A percentile compares a stretch with the other conserved stretches of the same genome.
Conservation (phyloP, 2,888 invertebrate genomes). For the Stenoptilia bipunctidactyla region DNA sequence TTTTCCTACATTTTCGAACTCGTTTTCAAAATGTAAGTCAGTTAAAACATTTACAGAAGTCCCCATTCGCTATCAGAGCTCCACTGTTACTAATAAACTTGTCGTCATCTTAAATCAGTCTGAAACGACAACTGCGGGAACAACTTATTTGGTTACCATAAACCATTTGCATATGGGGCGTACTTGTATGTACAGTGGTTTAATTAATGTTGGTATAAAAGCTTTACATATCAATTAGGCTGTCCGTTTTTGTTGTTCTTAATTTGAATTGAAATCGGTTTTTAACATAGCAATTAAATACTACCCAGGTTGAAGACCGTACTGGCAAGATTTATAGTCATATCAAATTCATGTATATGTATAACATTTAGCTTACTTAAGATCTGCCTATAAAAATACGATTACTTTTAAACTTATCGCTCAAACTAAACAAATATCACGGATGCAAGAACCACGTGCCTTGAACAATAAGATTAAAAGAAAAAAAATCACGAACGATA, state of each 20-base stretch:
- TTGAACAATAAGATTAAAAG: slow-evolving; percentile 45
- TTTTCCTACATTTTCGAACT: too few species aligned
- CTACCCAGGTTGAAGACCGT: too few species aligned
- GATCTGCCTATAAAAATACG: neutral
- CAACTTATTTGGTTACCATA: slow-evolving; percentile 17
- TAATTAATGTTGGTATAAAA: slow-evolving; percentile 28
- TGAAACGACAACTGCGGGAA: neutral
- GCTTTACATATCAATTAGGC: slow-evolving; percentile 15
- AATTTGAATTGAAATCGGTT: too few species aligned
- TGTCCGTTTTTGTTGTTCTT: neutral
- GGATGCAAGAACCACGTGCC: slow-evolving; percentile 59
- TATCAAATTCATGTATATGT: too few species aligned
- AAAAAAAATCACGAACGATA: slow-evolving; percentile 35
- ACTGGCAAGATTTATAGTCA: too few species aligned
- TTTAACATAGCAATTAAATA: too few species aligned
- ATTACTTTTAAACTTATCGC: slow-evolving; percentile 30
- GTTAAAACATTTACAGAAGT: too few species aligned
- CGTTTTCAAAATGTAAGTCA: too few species aligned
- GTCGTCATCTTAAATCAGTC: too few species aligned
- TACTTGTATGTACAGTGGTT: slow-evolving; percentile 22
- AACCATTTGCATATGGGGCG: slow-evolving; percentile 42
- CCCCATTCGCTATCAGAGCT: neutral
- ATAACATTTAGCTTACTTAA: neutral
- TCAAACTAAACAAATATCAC: slow-evolving; percentile 45
- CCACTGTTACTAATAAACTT: neutral